Evolutionary conservation across 2,797 vertebrate species (phyloP).

Genomic region (Eleutherodactylus coqui): DNA sequence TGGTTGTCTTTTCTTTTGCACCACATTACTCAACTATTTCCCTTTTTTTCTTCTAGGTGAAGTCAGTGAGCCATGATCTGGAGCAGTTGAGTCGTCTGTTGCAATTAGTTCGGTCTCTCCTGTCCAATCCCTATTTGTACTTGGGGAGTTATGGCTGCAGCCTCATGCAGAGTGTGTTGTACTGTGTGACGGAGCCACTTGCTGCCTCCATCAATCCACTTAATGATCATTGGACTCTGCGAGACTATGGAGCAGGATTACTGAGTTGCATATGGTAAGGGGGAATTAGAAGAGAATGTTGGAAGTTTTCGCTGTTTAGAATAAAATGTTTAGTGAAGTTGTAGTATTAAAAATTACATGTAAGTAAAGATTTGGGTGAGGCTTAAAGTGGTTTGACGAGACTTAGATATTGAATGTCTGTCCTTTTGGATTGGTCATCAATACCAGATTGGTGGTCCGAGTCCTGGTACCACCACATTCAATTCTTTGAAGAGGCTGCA

Average conservation of each 20-base stretch:
- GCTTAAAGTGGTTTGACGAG: too few species aligned
- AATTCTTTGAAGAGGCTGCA: too few species aligned
- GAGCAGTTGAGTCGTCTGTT: conserved; percentile 90
- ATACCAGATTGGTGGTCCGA: too few species aligned
- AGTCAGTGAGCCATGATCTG: conserved; percentile 92
- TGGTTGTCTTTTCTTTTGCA: neutral
- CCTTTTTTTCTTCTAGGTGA: conserved; percentile 77
- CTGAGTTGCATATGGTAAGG: conserved; percentile 90
- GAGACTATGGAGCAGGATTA: conserved; percentile 89
- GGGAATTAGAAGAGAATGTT: too few species aligned
- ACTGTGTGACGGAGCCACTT: conserved; percentile 92
- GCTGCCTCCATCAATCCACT: conserved; percentile 95
- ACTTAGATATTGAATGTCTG: too few species aligned
- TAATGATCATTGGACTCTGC: conserved; percentile 94
- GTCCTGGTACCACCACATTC: too few species aligned
- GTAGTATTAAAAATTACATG: neutral
- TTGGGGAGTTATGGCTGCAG: conserved; percentile 90
- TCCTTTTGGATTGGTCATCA: too few species aligned
- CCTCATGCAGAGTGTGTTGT: conserved; percentile 90
- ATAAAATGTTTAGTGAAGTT: neutral
- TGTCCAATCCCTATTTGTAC: conserved; percentile 90
- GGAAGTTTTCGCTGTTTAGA: too few species aligned
- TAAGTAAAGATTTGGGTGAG: too few species aligned
- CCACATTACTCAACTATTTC: neutral
- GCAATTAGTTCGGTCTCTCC: conserved; percentile 89